Evolutionary conservation across 2,113 vertebrate species (phyloP).

Genomic region (Calypte anna): DNA sequence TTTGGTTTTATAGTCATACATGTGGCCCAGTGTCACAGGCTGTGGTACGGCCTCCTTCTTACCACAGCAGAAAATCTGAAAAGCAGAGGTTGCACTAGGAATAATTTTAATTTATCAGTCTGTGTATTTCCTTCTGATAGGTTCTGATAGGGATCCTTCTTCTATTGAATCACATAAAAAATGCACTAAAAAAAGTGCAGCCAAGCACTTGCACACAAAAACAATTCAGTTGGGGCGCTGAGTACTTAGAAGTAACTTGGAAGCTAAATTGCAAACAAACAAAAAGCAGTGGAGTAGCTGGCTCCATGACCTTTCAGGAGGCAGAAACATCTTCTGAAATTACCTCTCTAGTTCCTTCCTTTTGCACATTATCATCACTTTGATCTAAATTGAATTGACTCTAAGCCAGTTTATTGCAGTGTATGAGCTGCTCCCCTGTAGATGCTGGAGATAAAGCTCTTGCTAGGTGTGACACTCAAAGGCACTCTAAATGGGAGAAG

Average conservation of each 20-base stretch:
- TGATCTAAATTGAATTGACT: conserved; percentile 60
- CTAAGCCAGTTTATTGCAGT: neutral
- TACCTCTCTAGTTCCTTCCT: neutral
- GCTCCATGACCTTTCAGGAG: conserved; percentile 6
- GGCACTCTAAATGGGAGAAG: neutral
- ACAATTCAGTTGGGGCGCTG: neutral
- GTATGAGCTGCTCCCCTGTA: neutral
- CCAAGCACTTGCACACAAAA: neutral
- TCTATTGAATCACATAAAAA: neutral
- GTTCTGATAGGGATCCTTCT: neutral
- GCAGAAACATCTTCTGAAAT: neutral
- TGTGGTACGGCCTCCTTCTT: neutral
- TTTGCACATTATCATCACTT: conserved; percentile 27
- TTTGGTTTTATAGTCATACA: neutral
- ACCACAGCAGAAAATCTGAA: neutral
- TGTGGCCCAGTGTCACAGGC: neutral
- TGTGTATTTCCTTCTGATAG: neutral
- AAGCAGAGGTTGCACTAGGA: neutral
- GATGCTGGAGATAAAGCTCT: neutral
- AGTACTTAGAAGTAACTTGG: neutral
- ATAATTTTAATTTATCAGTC: neutral
- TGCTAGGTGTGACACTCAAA: neutral
- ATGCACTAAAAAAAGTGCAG: too few relatives aligned
- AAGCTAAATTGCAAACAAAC: neutral
- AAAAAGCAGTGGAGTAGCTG: neutral